phyloP scores from a whole-genome alignment of 2,797 vertebrate species.

The Poeciliopsis paucimaculata region DNA sequence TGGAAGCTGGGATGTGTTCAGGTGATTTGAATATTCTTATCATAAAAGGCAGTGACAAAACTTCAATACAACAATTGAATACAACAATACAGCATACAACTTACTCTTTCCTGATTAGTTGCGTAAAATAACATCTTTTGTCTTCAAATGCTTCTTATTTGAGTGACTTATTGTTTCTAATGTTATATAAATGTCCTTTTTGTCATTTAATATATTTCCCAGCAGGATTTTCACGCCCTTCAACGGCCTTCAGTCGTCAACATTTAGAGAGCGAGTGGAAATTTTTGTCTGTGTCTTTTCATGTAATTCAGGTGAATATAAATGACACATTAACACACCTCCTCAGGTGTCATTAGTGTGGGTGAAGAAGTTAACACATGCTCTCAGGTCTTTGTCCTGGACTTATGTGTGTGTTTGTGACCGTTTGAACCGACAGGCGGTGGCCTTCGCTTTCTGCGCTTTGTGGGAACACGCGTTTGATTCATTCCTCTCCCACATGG shows the following conservation, averaged over 20 bases:
- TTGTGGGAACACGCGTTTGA: slow-evolving; percentile 32
- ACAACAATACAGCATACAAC: no score
- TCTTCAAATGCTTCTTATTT: background rate
- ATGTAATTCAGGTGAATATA: slow-evolving; percentile 41
- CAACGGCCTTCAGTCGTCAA: slow-evolving; percentile 13
- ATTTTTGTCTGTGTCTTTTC: slow-evolving; percentile 25
- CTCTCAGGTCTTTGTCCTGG: slow-evolving; percentile 32
- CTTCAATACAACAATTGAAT: no score
- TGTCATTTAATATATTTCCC: slow-evolving; percentile 30
- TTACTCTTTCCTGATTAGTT: slow-evolving; percentile 21
- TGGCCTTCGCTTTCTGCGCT: slow-evolving; percentile 40
- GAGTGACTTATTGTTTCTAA: slow-evolving; percentile 20
- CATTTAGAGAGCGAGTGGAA: slow-evolving; percentile 15
- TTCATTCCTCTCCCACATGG: slow-evolving; percentile 52
- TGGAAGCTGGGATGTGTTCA: background rate
- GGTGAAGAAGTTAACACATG: slow-evolving; percentile 32
- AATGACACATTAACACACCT: slow-evolving; percentile 35
- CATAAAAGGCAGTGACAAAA: slow-evolving; percentile 19
- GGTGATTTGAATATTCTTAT: background rate
- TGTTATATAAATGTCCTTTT: slow-evolving; percentile 50
- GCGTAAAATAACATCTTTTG: background rate
- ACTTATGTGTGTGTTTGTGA: slow-evolving; percentile 28
- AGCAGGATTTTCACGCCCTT: background rate
- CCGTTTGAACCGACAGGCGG: slow-evolving; percentile 31
- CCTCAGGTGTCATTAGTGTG: slow-evolving; percentile 51